Conservation (phyloP, 2,797 vertebrate species). For the Myoxocephalus aenaeus region DNA sequence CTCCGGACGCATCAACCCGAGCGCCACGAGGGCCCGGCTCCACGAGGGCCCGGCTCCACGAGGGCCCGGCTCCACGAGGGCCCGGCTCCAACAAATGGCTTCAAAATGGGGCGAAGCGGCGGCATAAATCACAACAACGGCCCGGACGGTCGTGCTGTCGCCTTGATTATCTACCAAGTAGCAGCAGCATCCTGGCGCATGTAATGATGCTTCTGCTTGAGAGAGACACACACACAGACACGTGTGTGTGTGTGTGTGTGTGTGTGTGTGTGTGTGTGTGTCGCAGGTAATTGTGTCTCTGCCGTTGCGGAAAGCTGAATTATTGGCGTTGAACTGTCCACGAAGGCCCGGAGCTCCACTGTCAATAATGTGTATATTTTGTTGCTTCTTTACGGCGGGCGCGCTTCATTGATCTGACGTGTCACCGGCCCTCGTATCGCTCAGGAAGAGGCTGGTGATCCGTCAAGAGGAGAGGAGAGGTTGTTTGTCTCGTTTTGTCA, state of each 20-base stretch:
- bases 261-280: too few species aligned
- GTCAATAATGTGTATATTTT: constrained; percentile 61
- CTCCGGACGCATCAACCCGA: constrained; percentile 12
- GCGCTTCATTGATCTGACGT: constrained; percentile 64
- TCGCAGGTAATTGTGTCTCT: constrained; percentile 28
- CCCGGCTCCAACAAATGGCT: constrained; percentile 40
- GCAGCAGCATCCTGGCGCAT: constrained; percentile 44
- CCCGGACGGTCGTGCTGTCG: constrained; percentile 48
- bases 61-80: constrained; percentile 48
- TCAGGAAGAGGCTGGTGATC: constrained; percentile 62
- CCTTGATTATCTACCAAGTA: constrained; percentile 66
- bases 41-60: constrained; percentile 23
- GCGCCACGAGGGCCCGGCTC: constrained; percentile 41
- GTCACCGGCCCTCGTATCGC: constrained; percentile 69
- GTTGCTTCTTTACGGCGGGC: constrained; percentile 33
- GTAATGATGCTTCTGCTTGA: constrained; percentile 54
- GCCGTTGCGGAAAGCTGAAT: constrained; percentile 43
- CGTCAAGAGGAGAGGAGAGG: constrained; percentile 63
- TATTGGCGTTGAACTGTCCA: constrained; percentile 51
- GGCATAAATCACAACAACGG: constrained; percentile 72
- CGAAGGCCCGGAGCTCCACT: constrained; percentile 44
- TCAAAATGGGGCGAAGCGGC: constrained; percentile 47
- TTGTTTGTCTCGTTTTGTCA: constrained; percentile 40
- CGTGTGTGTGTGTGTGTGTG: too few species aligned
- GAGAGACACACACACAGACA: too few species aligned